A percentile compares a stretch with the other conserved stretches of the same genome.
These are phyloP conservation scores for Butastur rufipennis DNA, from an alignment of 2,113 vertebrate genomes.

Conservation along the genomic window DNA sequence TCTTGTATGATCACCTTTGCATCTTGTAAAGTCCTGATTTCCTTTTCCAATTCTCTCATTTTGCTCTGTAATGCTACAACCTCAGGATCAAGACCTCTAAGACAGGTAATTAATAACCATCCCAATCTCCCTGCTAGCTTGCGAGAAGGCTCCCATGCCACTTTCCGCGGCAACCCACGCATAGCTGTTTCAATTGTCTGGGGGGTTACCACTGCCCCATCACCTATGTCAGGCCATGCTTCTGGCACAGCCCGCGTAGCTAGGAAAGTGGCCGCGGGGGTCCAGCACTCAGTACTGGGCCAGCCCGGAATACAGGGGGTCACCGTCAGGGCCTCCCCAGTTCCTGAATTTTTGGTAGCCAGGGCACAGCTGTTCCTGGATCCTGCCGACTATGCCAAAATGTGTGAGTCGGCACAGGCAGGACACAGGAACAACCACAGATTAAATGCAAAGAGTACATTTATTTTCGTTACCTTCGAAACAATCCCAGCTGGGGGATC, in stretches of 20 bases:
- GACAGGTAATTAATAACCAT: not conserved
- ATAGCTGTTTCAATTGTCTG: accelerated
- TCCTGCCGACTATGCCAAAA: not conserved
- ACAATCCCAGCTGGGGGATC: accelerated
- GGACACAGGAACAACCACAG: not conserved
- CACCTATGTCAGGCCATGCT: not conserved
- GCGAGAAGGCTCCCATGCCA: accelerated
- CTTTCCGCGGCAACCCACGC: not conserved
- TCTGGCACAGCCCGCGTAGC: not conserved
- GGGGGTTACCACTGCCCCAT: accelerated
- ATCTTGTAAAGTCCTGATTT: not conserved
- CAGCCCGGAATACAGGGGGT: accelerated
- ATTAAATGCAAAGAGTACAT: not conserved
- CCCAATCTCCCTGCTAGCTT: not conserved
- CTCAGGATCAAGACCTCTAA: not conserved
- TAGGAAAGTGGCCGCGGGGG: not conserved
- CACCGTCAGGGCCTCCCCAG: accelerated
- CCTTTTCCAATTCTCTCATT: not conserved
- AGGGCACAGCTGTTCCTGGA: not conserved
- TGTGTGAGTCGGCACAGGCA: not conserved
- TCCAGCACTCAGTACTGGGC: not conserved
- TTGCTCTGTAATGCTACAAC: not conserved
- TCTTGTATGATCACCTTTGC: accelerated
- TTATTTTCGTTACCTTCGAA: not conserved
- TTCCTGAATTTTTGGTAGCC: not conserved